phyloP scores from a whole-genome alignment of 2,888 invertebrate genomes.

The Epinotia brunnichana region DNA sequence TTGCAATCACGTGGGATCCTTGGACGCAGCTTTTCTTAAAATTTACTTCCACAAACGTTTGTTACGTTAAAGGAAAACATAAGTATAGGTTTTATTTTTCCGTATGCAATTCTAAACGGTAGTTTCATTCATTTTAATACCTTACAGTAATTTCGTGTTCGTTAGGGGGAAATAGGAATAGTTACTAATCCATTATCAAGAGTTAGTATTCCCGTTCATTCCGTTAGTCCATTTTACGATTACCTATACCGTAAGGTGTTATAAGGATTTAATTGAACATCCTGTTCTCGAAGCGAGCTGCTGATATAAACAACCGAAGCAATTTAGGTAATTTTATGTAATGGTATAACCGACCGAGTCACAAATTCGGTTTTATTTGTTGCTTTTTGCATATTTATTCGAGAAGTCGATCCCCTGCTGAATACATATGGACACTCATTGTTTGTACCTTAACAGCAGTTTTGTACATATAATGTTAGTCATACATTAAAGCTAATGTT shows the following conservation, averaged over 20 bases:
- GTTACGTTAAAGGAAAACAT: background rate
- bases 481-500: slow-evolving; percentile 41
- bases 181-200: slow-evolving; percentile 35
- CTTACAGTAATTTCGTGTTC: slow-evolving; percentile 32
- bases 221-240: slow-evolving; percentile 33
- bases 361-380: slow-evolving; percentile 12
- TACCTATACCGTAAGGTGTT: slow-evolving; percentile 22
- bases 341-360: slow-evolving; percentile 7
- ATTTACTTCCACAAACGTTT: background rate
- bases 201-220: slow-evolving; percentile 25
- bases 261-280: slow-evolving; percentile 34
- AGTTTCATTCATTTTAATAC: slow-evolving; percentile 15
- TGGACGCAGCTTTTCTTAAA: background rate
- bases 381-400: slow-evolving; percentile 24
- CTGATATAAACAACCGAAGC: slow-evolving; percentile 16
- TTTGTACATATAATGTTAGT: slow-evolving; percentile 31
- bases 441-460: slow-evolving; percentile 30
- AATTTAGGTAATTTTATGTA: slow-evolving; percentile 23
- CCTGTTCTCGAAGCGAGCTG: slow-evolving; percentile 20
- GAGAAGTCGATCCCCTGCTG: slow-evolving; percentile 20
- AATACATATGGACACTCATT: slow-evolving; percentile 37
- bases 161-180: slow-evolving; percentile 38
- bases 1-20: background rate
- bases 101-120: slow-evolving; percentile 13
- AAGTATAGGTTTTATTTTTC: background rate